Conservation (phyloP, 2,888 invertebrate species). For the Eilema depressum region DNA sequence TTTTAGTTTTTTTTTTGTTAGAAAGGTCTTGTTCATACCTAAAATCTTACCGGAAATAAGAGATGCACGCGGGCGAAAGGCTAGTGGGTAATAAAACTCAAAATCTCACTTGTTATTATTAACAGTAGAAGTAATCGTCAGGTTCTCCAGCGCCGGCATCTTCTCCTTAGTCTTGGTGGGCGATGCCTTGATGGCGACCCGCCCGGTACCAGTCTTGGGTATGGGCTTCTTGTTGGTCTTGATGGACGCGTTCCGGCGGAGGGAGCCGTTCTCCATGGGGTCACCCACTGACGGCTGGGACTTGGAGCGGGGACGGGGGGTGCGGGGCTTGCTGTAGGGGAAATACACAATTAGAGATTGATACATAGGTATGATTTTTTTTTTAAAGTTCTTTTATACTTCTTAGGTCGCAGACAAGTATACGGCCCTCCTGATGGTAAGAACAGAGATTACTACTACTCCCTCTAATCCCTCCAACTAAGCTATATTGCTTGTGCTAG, state of each 20-base stretch:
- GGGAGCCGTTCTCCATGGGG: constrained; percentile 65
- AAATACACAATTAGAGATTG: neutral
- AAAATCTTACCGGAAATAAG: no score
- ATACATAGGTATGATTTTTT: no score
- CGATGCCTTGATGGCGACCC: constrained; percentile 37
- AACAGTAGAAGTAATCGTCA: constrained; percentile 74
- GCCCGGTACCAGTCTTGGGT: constrained; percentile 45
- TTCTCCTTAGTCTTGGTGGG: constrained; percentile 55
- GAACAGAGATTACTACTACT: no score
- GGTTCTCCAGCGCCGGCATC: constrained; percentile 74
- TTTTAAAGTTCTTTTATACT: no score
- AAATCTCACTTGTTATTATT: constrained; percentile 72
- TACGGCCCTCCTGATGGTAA: no score
- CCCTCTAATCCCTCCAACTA: no score
- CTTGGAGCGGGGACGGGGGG: constrained; percentile 72
- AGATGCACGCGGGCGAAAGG: no score
- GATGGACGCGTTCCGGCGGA: constrained; percentile 71
- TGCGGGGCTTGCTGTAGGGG: constrained; percentile 55
- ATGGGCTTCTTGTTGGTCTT: constrained; percentile 61
- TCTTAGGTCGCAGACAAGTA: no score
- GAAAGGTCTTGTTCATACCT: no score
- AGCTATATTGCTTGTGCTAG: no score
- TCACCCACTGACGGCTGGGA: constrained; percentile 77
- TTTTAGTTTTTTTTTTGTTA: no score
- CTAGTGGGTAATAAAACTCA: constrained; percentile 5